These are phyloP conservation scores for Cordylochernes scorpioides DNA, from an alignment of 2,888 invertebrate genomes.

Conservation along the genomic window DNA sequence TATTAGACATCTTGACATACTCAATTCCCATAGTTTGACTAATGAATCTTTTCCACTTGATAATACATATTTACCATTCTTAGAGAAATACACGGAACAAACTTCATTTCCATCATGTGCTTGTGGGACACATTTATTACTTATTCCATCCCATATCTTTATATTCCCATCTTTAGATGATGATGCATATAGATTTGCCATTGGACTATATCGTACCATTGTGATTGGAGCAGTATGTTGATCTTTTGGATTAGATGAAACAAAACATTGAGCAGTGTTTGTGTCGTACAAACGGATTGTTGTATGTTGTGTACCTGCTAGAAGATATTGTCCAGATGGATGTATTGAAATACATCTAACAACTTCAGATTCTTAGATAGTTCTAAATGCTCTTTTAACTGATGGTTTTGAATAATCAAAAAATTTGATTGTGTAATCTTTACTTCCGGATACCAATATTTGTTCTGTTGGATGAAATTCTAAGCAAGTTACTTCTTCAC, in stretches of 20 bases:
- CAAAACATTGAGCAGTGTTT: constrained; percentile 82
- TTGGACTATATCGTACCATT: constrained; percentile 33
- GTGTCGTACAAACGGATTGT: constrained; percentile 67
- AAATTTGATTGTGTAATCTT: constrained; percentile 75
- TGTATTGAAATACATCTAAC: constrained; percentile 75
- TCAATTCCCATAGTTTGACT: constrained; percentile 91
- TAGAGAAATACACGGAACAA: constrained; percentile 71
- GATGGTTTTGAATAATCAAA: constrained; percentile 97
- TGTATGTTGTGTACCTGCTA: constrained; percentile 76
- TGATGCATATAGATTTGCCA: constrained; percentile 47
- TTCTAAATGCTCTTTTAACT: constrained; percentile 87
- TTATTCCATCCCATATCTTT: constrained; percentile 91
- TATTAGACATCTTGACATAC: constrained; percentile 82
- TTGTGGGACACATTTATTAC: constrained; percentile 55
- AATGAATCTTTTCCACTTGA: constrained; percentile 88
- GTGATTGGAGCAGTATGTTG: constrained; percentile 27
- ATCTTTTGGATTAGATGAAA: constrained; percentile 48
- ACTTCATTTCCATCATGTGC: constrained; percentile 87
- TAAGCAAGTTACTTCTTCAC: constrained; percentile 77
- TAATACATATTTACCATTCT: constrained; percentile 84
- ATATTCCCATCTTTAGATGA: constrained; percentile 76
- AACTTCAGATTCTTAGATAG: constrained; percentile 80
- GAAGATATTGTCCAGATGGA: constrained; percentile 74
- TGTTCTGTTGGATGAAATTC: constrained; percentile 87
- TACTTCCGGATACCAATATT: constrained; percentile 74